Conservation (phyloP, 2,888 invertebrate species). For the Microplitis manilae region DNA sequence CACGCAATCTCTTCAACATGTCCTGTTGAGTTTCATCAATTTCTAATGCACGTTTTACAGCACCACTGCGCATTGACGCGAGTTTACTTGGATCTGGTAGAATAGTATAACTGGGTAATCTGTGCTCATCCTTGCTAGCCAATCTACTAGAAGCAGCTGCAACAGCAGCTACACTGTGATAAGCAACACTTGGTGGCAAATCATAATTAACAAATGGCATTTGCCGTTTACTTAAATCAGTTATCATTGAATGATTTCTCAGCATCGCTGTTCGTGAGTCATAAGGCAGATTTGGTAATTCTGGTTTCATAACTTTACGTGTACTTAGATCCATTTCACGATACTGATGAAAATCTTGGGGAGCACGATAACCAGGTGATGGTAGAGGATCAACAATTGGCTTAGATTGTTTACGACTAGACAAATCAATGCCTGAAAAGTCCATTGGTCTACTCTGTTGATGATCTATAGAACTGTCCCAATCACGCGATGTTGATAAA, state of each 20-base stretch:
- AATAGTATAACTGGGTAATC: conserved; percentile 66
- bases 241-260: conserved; percentile 66
- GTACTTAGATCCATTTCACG: conserved; percentile 69
- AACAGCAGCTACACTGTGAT: conserved; percentile 53
- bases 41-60: conserved; percentile 62
- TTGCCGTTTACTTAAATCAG: conserved; percentile 67
- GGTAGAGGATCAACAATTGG: conserved; percentile 44
- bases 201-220: conserved; percentile 64
- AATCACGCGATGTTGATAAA: conserved; percentile 63
- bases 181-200: conserved; percentile 53
- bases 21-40: conserved; percentile 56
- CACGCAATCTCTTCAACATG: conserved; percentile 63
- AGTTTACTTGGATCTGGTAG: conserved; percentile 68
- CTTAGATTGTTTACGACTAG: conserved; percentile 63
- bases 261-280: conserved; percentile 64
- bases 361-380: conserved; percentile 45
- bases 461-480: conserved; percentile 61
- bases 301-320: conserved; percentile 59
- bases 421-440: conserved; percentile 68
- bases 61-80: conserved; percentile 58
- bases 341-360: conserved; percentile 63
- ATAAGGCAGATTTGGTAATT: conserved; percentile 57
- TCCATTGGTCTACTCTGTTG: conserved; percentile 58
- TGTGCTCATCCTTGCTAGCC: conserved; percentile 62
- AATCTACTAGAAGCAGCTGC: conserved; percentile 48